Conservation (phyloP, 2,797 vertebrate species). For the Microhierax caerulescens region DNA sequence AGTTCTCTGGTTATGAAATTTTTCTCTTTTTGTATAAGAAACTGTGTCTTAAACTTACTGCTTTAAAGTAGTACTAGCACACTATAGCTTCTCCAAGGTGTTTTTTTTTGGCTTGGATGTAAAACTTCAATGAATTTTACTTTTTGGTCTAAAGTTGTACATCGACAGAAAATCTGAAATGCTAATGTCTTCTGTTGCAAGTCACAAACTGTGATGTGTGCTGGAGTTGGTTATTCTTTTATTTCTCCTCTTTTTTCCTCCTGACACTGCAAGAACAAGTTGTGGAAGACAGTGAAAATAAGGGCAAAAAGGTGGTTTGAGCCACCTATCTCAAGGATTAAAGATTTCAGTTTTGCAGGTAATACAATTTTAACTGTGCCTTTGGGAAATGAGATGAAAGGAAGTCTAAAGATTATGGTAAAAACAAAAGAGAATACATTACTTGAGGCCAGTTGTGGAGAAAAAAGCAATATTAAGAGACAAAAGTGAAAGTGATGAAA, state of each 20-base stretch:
- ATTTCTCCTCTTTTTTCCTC: not conserved
- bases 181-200: not conserved
- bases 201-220: not conserved
- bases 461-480: not conserved
- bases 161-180: not conserved
- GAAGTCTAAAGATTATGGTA: not conserved
- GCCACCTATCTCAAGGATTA: not conserved
- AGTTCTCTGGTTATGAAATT: too few species aligned
- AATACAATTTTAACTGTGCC: not conserved
- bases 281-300: not conserved
- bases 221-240: not conserved
- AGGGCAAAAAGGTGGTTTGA: not conserved
- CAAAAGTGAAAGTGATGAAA: not conserved
- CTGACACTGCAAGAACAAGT: not conserved
- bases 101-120: too few species aligned
- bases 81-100: too few species aligned
- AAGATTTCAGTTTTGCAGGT: not conserved
- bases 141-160: not conserved
- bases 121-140: too few species aligned
- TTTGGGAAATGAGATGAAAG: not conserved
- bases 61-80: too few species aligned
- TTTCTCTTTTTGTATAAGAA: too few species aligned
- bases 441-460: not conserved
- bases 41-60: too few species aligned
- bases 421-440: not conserved